These are phyloP conservation scores for Cryptocheilus praepositus DNA, from an alignment of 2,888 invertebrate genomes.

Conservation along the genomic window DNA sequence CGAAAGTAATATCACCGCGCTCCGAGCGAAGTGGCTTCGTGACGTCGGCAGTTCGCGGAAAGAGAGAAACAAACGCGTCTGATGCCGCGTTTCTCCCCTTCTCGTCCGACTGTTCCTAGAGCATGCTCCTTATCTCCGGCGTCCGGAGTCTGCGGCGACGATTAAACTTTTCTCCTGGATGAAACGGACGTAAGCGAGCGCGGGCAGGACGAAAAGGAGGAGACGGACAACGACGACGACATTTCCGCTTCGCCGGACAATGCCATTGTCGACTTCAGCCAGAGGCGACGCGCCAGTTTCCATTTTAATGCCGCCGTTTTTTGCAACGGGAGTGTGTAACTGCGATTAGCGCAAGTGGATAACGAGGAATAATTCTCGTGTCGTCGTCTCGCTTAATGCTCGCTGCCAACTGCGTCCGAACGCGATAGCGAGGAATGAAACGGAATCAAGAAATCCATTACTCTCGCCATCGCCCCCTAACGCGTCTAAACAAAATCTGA, in stretches of 20 bases:
- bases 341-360: no score
- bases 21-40: no score
- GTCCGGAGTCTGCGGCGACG: slow-evolving; percentile 40
- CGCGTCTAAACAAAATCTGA: no score
- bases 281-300: slow-evolving; percentile 17
- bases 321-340: no score
- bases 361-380: neutral
- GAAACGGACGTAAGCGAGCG: slow-evolving; percentile 30
- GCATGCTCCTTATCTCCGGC: slow-evolving; percentile 49
- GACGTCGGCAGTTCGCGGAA: neutral
- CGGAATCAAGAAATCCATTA: no score
- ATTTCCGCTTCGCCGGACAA: slow-evolving; percentile 49
- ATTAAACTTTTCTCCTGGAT: slow-evolving; percentile 53
- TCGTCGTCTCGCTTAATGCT: neutral
- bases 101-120: no score
- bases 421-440: no score
- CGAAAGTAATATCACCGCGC: slow-evolving; percentile 28
- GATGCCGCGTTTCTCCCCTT: no score
- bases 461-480: no score
- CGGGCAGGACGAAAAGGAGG: no score
- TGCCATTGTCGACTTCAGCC: slow-evolving; percentile 34
- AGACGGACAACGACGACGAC: slow-evolving; percentile 21
- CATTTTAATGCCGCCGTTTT: neutral
- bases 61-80: slow-evolving; percentile 7
- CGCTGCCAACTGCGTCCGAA: no score